Evolutionary conservation across 2,888 invertebrate species (phyloP).

Genomic region (Ariolimax columbianus): DNA sequence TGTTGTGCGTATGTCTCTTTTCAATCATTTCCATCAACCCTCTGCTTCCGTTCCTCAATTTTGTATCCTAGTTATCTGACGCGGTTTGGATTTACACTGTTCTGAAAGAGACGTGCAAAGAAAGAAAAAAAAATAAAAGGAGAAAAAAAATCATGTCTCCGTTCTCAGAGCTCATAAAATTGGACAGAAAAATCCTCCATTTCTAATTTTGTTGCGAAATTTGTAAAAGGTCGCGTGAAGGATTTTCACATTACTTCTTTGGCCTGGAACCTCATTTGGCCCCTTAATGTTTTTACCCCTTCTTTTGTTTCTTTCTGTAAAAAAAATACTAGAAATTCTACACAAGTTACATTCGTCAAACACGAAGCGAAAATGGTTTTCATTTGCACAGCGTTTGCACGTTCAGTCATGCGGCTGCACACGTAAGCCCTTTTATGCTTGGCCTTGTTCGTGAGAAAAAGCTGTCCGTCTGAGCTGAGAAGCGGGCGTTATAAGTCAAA

Average conservation of each 20-base stretch:
- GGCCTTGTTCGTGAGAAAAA: neutral
- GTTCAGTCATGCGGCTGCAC: conserved; percentile 22
- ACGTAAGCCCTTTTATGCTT: conserved; percentile 29
- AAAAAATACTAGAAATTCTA: too few species aligned
- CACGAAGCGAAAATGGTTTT: conserved; percentile 29
- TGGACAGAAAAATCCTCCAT: conserved; percentile 32
- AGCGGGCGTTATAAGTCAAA: neutral
- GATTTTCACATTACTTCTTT: conserved; percentile 37
- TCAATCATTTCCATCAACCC: too few species aligned
- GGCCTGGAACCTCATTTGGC: neutral
- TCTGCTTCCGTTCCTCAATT: too few species aligned
- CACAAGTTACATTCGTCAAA: conserved; percentile 2
- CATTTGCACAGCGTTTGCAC: conserved; percentile 41
- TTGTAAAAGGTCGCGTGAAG: conserved; percentile 31
- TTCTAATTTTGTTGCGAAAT: conserved; percentile 34
- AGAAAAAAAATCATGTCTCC: neutral
- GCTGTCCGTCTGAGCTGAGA: conserved; percentile 15
- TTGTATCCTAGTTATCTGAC: neutral
- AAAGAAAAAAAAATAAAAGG: neutral
- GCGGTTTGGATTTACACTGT: neutral
- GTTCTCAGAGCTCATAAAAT: conserved; percentile 17
- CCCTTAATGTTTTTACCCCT: neutral
- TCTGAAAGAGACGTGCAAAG: neutral
- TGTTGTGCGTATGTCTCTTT: too few species aligned
- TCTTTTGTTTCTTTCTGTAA: neutral